These are phyloP conservation scores for Chymomyza procnemis DNA, from an alignment of 2,888 invertebrate genomes.

Conservation along the genomic window DNA sequence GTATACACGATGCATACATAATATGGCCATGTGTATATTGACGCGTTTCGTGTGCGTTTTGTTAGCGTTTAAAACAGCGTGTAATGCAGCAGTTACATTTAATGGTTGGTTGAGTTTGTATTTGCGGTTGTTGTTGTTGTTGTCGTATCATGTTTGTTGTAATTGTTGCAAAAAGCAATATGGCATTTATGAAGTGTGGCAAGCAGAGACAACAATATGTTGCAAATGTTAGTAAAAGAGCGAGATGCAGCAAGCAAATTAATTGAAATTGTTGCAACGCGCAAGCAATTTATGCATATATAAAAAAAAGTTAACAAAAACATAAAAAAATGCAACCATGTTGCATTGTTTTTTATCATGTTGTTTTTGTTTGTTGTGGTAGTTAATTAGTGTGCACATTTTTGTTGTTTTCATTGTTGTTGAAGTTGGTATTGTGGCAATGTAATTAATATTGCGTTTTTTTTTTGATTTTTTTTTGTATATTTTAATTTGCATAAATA, in stretches of 20 bases:
- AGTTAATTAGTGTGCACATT: conserved; percentile 48
- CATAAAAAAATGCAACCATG: conserved; percentile 10
- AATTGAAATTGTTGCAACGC: conserved; percentile 47
- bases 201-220: conserved; percentile 40
- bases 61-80: conserved; percentile 35
- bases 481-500: conserved; percentile 24
- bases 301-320: conserved; percentile 11
- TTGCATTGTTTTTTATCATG: conserved; percentile 1
- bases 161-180: conserved; percentile 42
- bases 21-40: background rate
- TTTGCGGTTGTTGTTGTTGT: conserved; percentile 27
- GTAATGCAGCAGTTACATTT: conserved; percentile 18
- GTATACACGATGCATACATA: conserved; percentile 19
- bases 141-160: conserved; percentile 44
- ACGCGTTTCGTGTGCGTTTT: conserved; percentile 28
- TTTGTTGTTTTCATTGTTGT: conserved; percentile 11
- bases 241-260: conserved; percentile 34
- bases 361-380: conserved; percentile 39
- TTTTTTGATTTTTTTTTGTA: conserved; percentile 24
- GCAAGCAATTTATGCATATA: conserved; percentile 11
- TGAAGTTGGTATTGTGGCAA: conserved; percentile 37
- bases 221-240: background rate
- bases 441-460: conserved; percentile 30
- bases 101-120: conserved; percentile 16
- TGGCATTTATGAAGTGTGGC: conserved; percentile 39